A percentile compares a stretch with the other conserved stretches of the same genome.
phyloP scores from a whole-genome alignment of 2,113 vertebrate species.

The Aptenodytes forsteri region DNA sequence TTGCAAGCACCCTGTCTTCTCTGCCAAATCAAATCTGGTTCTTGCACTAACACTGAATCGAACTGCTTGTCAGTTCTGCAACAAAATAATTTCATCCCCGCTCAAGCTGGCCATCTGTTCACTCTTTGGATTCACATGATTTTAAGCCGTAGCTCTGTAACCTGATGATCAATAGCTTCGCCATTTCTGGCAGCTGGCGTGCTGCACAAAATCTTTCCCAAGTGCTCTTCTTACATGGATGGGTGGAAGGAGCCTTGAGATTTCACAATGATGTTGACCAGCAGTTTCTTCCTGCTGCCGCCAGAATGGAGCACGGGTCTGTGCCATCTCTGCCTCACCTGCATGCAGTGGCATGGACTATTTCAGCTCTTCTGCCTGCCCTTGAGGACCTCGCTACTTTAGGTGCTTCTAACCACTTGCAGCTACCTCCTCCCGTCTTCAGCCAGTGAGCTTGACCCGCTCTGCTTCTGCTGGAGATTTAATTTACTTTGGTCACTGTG shows the following conservation, averaged over 20 bases:
- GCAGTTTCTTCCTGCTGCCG: not conserved
- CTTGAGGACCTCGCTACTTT: not conserved
- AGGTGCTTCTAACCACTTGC: not conserved
- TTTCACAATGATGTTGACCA: not conserved
- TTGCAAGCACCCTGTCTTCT: slow-evolving; percentile 1
- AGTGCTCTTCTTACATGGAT: not conserved
- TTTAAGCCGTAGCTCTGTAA: slow-evolving; percentile 45
- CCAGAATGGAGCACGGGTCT: not conserved
- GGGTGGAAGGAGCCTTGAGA: not conserved
- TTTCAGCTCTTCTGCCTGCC: not conserved
- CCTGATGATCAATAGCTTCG: slow-evolving; percentile 40
- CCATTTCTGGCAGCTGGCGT: slow-evolving; percentile 37
- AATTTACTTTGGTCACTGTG: not conserved
- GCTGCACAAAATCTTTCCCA: slow-evolving; percentile 23
- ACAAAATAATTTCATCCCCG: slow-evolving; percentile 33
- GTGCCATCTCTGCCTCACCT: not conserved
- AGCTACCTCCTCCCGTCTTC: not conserved
- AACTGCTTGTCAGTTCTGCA: slow-evolving; percentile 57
- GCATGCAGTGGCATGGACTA: accelerated
- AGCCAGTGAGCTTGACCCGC: accelerated
- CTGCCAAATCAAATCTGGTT: slow-evolving; percentile 21
- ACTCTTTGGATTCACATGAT: slow-evolving; percentile 19
- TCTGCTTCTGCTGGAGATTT: not conserved
- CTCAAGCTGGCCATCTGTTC: slow-evolving; percentile 60
- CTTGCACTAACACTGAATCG: slow-evolving; percentile 6